Evolutionary conservation across 2,113 vertebrate genomes (phyloP).

Genomic region (Entelurus aequoreus): DNA sequence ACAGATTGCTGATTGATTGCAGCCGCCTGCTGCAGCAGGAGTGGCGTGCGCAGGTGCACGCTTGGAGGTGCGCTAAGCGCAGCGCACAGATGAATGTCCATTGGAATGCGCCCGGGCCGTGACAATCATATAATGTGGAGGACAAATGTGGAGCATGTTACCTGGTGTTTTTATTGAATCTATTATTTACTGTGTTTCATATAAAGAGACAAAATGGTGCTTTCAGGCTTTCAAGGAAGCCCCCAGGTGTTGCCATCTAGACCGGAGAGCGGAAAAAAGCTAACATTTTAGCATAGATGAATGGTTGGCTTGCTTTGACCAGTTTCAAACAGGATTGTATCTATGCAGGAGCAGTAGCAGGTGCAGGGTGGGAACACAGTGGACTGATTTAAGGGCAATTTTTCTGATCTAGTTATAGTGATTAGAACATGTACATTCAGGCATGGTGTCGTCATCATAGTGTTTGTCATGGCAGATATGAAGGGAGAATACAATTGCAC

Average conservation of each 20-base stretch:
- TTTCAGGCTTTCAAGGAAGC: conserved; percentile 9
- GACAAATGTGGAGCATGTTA: no score
- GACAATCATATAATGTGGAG: no score
- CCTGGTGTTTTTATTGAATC: not conserved
- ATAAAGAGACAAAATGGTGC: not conserved
- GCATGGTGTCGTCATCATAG: not conserved
- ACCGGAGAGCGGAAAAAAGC: conserved; percentile 1
- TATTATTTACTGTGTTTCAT: conserved; percentile 9
- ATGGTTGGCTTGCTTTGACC: conserved; percentile 5
- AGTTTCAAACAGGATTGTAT: conserved; percentile 24
- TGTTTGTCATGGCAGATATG: no score
- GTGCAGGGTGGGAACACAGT: not conserved
- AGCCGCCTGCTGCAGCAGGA: no score
- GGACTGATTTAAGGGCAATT: not conserved
- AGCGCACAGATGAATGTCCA: no score
- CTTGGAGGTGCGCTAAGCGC: no score
- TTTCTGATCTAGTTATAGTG: not conserved
- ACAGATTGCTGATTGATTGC: no score
- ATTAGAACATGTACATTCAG: not conserved
- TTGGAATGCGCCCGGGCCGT: no score
- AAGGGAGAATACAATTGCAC: not conserved
- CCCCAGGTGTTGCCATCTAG: conserved; percentile 26
- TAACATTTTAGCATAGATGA: conserved; percentile 16
- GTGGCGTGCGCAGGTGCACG: no score
- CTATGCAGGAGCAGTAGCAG: not conserved